A percentile compares a stretch with the other conserved stretches of the same genome.
Conservation (phyloP, 92 coral and sea anemone genomes). For the Metridium senile region DNA sequence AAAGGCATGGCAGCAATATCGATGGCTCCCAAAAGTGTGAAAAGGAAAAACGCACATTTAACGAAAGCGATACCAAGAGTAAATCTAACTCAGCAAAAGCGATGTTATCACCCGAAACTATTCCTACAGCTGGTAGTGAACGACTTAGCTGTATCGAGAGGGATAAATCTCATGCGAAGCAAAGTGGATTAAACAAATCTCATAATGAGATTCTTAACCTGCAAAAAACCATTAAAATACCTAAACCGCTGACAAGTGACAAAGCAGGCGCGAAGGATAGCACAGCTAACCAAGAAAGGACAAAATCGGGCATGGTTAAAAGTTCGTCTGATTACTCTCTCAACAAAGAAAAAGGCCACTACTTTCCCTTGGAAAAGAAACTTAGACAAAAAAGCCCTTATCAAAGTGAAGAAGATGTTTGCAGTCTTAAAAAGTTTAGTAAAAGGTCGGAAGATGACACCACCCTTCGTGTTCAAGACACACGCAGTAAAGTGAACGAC, state of each 20-base stretch:
- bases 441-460: conserved; percentile 15
- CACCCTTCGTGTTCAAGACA: neutral
- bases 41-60: neutral
- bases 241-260: neutral
- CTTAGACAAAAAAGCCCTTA: conserved; percentile 10
- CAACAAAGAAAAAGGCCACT: neutral
- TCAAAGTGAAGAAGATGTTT: neutral
- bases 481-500: neutral
- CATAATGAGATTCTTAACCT: neutral
- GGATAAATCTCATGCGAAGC: neutral
- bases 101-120: neutral
- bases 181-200: conserved; percentile 9
- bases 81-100: neutral
- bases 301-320: neutral
- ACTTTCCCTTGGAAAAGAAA: neutral
- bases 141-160: conserved; percentile 2
- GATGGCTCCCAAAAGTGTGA: neutral
- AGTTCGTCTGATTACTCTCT: neutral
- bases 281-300: neutral
- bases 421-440: conserved; percentile 25
- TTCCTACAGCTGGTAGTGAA: conserved; percentile 6
- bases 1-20: neutral
- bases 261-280: neutral
- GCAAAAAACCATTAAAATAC: neutral
- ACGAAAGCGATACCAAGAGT: conserved; percentile 1